phyloP scores from a whole-genome alignment of 2,797 vertebrate species.

The Sebastes wilsoni region DNA sequence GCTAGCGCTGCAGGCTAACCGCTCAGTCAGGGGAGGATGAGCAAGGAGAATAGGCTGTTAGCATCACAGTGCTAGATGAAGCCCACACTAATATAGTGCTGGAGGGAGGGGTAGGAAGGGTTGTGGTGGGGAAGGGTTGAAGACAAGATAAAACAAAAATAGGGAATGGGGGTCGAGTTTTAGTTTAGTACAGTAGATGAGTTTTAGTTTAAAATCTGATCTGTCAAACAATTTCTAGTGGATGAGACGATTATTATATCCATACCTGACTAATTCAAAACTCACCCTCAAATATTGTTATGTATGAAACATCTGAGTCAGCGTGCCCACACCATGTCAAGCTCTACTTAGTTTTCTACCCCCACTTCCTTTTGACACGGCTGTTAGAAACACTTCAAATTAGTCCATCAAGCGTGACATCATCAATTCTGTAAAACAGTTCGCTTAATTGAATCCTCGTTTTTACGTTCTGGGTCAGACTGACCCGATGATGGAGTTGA shows the following conservation, averaged over 20 bases:
- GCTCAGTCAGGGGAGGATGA: conserved; percentile 69
- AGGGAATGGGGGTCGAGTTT: not conserved
- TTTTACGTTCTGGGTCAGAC: conserved; percentile 1
- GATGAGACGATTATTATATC: not conserved
- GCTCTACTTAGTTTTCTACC: not conserved
- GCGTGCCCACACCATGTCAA: conserved; percentile 11
- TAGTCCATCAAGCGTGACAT: not conserved
- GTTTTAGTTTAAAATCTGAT: not conserved
- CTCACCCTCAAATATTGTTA: conserved; percentile 11
- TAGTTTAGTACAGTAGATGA: not conserved
- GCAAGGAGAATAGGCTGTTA: conserved; percentile 75
- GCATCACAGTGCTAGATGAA: conserved; percentile 65
- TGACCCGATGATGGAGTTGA: not conserved
- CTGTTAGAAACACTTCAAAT: conserved; percentile 15
- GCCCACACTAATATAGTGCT: conserved; percentile 51
- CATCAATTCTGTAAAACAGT: not conserved
- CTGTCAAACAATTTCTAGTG: not conserved
- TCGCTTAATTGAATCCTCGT: not conserved
- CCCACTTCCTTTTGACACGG: conserved; percentile 12
- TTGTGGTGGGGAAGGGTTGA: not conserved
- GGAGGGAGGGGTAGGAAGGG: conserved; percentile 20
- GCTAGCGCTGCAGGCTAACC: conserved; percentile 69
- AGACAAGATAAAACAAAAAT: conserved; percentile 27
- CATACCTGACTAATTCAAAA: not conserved
- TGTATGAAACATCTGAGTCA: conserved; percentile 26